phyloP scores from a whole-genome alignment of 2,888 invertebrate genomes.

The Drosophila pegasa region DNA sequence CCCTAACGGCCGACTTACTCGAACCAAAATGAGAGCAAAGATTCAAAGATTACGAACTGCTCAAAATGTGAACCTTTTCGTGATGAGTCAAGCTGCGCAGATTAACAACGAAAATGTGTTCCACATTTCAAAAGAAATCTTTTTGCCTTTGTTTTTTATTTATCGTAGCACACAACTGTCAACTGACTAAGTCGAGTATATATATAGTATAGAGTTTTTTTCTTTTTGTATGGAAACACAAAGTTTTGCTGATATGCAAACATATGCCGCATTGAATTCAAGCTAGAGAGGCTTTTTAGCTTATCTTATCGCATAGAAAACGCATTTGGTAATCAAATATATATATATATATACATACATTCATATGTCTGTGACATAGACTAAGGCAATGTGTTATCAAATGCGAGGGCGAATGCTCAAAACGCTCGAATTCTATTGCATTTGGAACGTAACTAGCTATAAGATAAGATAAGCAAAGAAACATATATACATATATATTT shows the following conservation, averaged over 20 bases:
- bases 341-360: constrained; percentile 15
- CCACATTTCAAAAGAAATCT: constrained; percentile 39
- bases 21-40: constrained; percentile 7
- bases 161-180: constrained; percentile 28
- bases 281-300: constrained; percentile 20
- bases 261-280: constrained; percentile 55
- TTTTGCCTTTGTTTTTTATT: constrained; percentile 4
- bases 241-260: constrained; percentile 45
- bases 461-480: constrained; percentile 46
- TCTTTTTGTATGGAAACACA: constrained; percentile 8
- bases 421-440: constrained; percentile 44
- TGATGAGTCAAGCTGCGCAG: constrained; percentile 28
- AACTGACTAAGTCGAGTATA: constrained; percentile 32
- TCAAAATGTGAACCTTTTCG: constrained; percentile 4
- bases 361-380: constrained; percentile 8
- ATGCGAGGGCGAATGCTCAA: constrained; percentile 5
- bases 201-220: constrained; percentile 3
- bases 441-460: constrained; percentile 45
- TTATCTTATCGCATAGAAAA: constrained; percentile 65
- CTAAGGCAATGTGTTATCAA: constrained; percentile 39
- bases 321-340: constrained; percentile 64
- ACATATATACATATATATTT: not conserved
- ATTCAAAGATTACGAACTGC: constrained; percentile 18
- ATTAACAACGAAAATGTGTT: constrained; percentile 33
- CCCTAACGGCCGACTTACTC: not conserved